Base-by-base conservation (phyloP, 2,888 invertebrate species). In the Eustalomyia histrio region DNA sequence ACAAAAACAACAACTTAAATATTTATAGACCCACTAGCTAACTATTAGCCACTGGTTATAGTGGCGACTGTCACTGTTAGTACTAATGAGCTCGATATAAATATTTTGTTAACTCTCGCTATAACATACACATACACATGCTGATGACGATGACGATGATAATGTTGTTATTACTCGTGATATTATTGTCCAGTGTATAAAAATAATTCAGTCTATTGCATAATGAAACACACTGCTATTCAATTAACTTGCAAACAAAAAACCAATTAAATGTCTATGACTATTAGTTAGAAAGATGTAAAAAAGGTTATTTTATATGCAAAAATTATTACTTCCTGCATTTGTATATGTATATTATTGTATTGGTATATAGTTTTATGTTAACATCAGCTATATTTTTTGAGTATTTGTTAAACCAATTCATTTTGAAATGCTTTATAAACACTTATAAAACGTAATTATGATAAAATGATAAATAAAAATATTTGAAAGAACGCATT, bases 1-100 rank as follows among this genome's bases (percentile, higher is more conserved):
- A 65, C 47, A 53, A 29, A 65, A 53, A 65, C 65, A 65, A 65
- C 52, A 53, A 33, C 39, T 65, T 65, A 65, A 65, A 65, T 65
- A 65, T 65, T 65, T 53, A 65, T 53, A 65, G 65, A 65, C 53
- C 35, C 65, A 65, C 65, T 65, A 47, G 14, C 43, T 43, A 43
- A 47, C 43, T 47, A 47, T 47, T 47, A 47, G 43, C 43, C 43
- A 14, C 43, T n/a, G 43, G 14, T 47, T 47, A 47, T 47, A 47
- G 43, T 47, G n/a, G 43, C 14, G n/a, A 14, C 43, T 4, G 6
- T n/a, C n/a, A n/a, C n/a, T 47, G 14, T 47, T n/a, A 47, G n/a
- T 17, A 8, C 35, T 68, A 75, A 74, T 65, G 64, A 64, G 21
- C 14, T 21, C 21, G 16, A n/a, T 57, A 33, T 64, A 57, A 57